Percentiles rank a stretch among this genome's conserved stretches.
Evolutionary conservation across 2,888 invertebrate genomes (phyloP).

Genomic region (Torymus aiolomorphi): DNA sequence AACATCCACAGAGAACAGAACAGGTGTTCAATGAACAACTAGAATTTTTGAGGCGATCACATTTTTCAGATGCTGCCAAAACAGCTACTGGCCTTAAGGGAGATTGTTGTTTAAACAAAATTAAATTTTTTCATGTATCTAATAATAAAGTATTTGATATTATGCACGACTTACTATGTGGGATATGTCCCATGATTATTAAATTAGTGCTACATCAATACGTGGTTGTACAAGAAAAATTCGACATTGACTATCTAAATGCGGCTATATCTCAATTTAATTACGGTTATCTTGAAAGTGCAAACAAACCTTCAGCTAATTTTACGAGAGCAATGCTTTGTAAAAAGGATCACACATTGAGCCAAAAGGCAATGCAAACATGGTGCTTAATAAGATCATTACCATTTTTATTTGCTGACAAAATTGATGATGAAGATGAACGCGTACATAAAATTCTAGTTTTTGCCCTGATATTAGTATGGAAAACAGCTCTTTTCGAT

Average conservation of each 20-base stretch:
- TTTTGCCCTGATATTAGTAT: no score
- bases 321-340: constrained; percentile 26
- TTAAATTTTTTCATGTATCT: background rate
- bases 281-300: background rate
- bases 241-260: background rate
- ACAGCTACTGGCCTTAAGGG: constrained; percentile 46
- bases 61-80: constrained; percentile 26
- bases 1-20: constrained; percentile 34
- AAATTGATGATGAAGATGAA: constrained; percentile 55
- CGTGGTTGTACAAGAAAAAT: background rate
- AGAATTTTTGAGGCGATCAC: background rate
- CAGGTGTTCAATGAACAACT: constrained; percentile 45
- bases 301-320: constrained; percentile 11
- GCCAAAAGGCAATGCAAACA: constrained; percentile 59
- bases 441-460: constrained; percentile 50
- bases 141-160: no score
- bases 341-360: constrained; percentile 51
- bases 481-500: no score
- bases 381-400: constrained; percentile 58
- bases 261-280: background rate
- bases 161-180: constrained; percentile 5
- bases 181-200: constrained; percentile 3
- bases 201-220: constrained; percentile 3
- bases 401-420: constrained; percentile 59
- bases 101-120: background rate